Base-by-base conservation (phyloP, 2,888 invertebrate genomes). In the Xestia ashworthii region DNA sequence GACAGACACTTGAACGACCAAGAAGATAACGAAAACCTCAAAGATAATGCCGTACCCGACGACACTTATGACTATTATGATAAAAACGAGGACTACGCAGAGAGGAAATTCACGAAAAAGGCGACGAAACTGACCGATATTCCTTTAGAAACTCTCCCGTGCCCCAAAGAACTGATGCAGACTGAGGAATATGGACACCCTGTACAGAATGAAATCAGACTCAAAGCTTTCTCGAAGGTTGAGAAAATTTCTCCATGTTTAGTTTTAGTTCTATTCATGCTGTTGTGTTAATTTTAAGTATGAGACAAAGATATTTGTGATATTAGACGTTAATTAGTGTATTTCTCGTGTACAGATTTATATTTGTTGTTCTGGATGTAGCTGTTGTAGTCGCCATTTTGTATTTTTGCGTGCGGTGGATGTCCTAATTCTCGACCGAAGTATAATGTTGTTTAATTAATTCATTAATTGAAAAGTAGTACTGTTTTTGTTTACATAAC, bases 111-210 rank as follows among this genome's bases (percentile, higher is more conserved):
- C 85, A 86, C 89, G 9, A 92, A 89, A 80, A 95, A 93, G 86
- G 94, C 95, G 16, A 94, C 93, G 65, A 95, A 94, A 87, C 91
- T 97, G 50, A 92, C 92, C 64, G 95, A 96, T 81, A 93, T 96
- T 74, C 96, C 96, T 1, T 60, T 96, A 65, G 95, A 96, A 76
- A 90, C 91, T n/a, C 92, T 97, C 9, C 96, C 97, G 3, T 97
- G 97, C 89, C 96, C 97, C 0, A 96, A 96, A 86, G 97, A 97
- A 86, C 88, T 97, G 71, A 94, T 94, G 92, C 95, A 94, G 77
- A 93, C 94, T 12, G 94, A 96, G 82, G 96, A 96, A 68, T 96
- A 96, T 84, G 96, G 95, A 19, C 95, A 96, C 80, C 96, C 96
- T 2, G 93, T 96, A 60, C 96, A 96, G 84, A 96, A 96, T 84